These are phyloP conservation scores for Trachemys scripta DNA, from an alignment of 2,113 vertebrate species.

Conservation along the genomic window DNA sequence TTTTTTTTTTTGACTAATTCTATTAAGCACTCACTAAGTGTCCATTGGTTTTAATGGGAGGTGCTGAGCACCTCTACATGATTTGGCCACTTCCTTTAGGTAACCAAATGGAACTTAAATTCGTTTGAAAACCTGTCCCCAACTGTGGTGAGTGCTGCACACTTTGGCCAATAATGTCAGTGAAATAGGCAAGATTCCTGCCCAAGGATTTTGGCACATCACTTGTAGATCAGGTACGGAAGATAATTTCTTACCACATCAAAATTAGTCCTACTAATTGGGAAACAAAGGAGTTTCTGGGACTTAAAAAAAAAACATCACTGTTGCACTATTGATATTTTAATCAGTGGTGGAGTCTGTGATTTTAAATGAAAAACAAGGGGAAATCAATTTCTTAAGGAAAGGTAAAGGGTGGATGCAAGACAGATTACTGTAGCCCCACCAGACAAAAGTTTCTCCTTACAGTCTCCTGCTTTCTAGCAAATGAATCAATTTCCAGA, in stretches of 20 bases:
- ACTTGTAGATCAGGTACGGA: neutral
- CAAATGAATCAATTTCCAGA: constrained; percentile 21
- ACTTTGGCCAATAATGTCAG: neutral
- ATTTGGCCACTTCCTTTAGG: neutral
- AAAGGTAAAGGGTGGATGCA: neutral
- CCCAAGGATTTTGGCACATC: neutral
- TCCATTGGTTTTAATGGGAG: neutral
- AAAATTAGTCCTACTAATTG: neutral
- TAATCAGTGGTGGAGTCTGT: neutral
- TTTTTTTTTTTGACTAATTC: neutral
- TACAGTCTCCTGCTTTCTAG: constrained; percentile 6
- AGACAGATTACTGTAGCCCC: neutral
- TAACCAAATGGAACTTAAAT: neutral
- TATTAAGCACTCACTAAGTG: neutral
- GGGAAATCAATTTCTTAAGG: neutral
- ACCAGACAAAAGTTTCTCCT: constrained; percentile 26
- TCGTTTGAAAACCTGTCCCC: neutral
- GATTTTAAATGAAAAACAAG: neutral
- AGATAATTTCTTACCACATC: neutral
- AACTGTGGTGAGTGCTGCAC: neutral
- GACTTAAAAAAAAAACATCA: neutral
- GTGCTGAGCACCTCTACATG: neutral
- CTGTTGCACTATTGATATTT: neutral
- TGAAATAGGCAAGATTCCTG: neutral
- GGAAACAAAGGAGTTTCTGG: accelerated